Conservation (phyloP, 1,140 invertebrate genomes). For the Charaxes varanes region DNA sequence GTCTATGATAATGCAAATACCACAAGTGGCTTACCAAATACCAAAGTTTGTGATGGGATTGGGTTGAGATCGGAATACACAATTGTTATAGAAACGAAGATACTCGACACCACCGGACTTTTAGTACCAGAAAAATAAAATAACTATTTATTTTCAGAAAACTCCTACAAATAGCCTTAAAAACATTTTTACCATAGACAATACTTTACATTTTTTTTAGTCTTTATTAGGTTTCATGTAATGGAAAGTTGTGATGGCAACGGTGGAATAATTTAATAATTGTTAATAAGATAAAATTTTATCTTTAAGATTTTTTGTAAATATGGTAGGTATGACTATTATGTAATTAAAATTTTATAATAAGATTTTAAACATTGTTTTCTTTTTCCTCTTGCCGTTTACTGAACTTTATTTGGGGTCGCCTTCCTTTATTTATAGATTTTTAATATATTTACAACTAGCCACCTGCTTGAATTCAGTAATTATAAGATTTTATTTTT, state of each 20-base stretch:
- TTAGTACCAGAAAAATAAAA: constrained; percentile 27
- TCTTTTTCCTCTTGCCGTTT: too few species aligned
- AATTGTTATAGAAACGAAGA: constrained; percentile 15
- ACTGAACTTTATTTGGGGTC: too few species aligned
- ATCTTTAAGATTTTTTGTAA: constrained; percentile 18
- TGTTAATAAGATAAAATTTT: neutral
- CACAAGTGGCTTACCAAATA: constrained; percentile 84
- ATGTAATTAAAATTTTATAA: constrained; percentile 22
- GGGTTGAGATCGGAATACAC: constrained; percentile 63
- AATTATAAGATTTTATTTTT: too few species aligned
- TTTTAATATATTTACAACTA: too few species aligned
- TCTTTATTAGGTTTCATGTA: neutral
- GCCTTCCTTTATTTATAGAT: too few species aligned
- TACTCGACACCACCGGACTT: constrained; percentile 35
- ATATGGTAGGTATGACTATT: constrained; percentile 33
- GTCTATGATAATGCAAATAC: constrained; percentile 84
- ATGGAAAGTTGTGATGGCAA: neutral
- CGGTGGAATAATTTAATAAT: constrained; percentile 4
- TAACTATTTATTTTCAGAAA: constrained; percentile 11
- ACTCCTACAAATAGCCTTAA: constrained; percentile 5
- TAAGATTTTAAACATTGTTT: constrained; percentile 16
- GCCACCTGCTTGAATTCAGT: too few species aligned
- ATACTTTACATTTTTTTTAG: neutral
- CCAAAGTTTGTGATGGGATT: constrained; percentile 84
- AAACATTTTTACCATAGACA: neutral